Base-by-base conservation (phyloP, 2,113 vertebrate species). In the Hemibagrus wyckioides region DNA sequence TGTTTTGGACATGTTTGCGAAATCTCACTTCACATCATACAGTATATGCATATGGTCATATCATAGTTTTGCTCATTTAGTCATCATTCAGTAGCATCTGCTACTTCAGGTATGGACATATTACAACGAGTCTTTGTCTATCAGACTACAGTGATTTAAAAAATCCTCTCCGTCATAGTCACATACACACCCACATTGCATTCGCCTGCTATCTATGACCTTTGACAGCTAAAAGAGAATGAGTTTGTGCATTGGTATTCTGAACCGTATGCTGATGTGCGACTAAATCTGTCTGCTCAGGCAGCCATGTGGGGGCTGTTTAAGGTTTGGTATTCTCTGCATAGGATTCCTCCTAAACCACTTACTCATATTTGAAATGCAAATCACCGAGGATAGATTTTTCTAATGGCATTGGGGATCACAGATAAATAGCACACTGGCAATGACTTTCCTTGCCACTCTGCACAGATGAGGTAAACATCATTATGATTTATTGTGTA, bases 361-460 rank as follows among this genome's bases (percentile, higher is more conserved):
- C 86, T 90, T 86, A 85, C 57, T 17, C 14, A 57, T 81, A 90
- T 92, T 86, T 90, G 85, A 89, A 90, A 88, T 91, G 90, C 91
- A 91, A 90, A 91, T 92, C 30, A 65, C 56, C n/a, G 6, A 79
- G 85, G 85, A 82, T 83, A 86, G 89, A 92, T 91, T 86, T 83
- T 86, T 92, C 67, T 67, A 88, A 86, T 87, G 83, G 63, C 86
- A 84, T 88, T 85, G 83, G 83, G 89, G 90, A 91, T 90, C 80
- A 75, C 85, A 91, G 90, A 89, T 91, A 88, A 88, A 91, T 84
- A 79, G 79, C 57, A 9, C 71, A 80, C 87, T 71, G 41, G 81
- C 69, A 87, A 86, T 89, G 88, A 87, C 88, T 89, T 88, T 89
- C 80, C 79, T 82, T 88, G 86, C 80, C 75, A 86, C 59, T 85